Base-by-base conservation (phyloP, 2,888 invertebrate genomes). In the Apotomis betuletana region DNA sequence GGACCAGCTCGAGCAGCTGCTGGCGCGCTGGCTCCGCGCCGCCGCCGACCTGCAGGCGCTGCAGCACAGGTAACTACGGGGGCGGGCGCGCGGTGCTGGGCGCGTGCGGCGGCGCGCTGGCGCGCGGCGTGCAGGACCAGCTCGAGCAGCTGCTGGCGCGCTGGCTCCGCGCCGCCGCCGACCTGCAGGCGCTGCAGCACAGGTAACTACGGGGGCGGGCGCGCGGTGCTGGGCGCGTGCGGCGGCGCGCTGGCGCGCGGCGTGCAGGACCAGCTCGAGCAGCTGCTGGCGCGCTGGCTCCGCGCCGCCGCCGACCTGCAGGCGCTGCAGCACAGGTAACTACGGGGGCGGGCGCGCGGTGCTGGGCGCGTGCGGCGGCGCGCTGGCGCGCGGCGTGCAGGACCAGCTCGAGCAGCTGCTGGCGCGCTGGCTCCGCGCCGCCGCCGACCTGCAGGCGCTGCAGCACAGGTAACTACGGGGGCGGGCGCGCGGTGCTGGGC, bases 201-300 rank as follows among this genome's bases (percentile, higher is more conserved):
- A 67, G 12, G 69, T 69, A 4, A 15, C 15, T 15, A 15, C 15
- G 15, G 15, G 12, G 62, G 44, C 27, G 93, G 94, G n/a, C 55
- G 38, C 52, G 15, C 94, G 77, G 94, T 96, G 77, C 88, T 94
- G 72, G 87, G 87, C 69, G 93, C 94, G 73, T 94, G 94, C 76
- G 93, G 93, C 15, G 86, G 92, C 36, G 92, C 93, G 65, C 95
- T 95, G 77, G 92, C 94, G 57, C 85, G 84, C 49, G 92, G 92
- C 78, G 89, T 96, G 80, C 94, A 93, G 79, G 94, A 92, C 68
- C 95, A 94, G 85, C 91, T 96, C 46, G 94, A 95, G 75, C 88
- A 88, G 77, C 90, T 95, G 72, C 91, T 92, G 79, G 90, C 87
- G 74, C 91, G 95, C 75, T 96, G 95, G 95, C 94, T 70, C 12